Percentiles rank a stretch among this genome's conserved stretches.
Conservation (phyloP, 2,113 vertebrate genomes). For the Tretioscincus oriximinensis region DNA sequence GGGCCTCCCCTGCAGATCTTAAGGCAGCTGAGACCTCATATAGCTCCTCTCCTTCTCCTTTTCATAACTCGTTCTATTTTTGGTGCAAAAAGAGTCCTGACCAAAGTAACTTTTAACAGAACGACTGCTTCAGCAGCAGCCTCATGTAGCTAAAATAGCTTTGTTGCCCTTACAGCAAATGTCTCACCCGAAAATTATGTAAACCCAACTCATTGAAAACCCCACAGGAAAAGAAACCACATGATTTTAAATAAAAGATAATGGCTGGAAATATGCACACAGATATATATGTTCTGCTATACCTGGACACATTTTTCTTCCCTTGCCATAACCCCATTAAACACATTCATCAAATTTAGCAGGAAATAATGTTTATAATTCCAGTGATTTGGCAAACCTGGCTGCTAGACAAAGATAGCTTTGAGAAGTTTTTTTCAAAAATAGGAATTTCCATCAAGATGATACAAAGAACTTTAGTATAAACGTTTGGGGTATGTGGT, state of each 20-base stretch:
- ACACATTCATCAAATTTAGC: not conserved
- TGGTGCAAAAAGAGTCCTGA: not conserved
- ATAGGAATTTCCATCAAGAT: not conserved
- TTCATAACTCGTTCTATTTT: fast-evolving
- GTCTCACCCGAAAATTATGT: not conserved
- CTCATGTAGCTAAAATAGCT: constrained; percentile 4
- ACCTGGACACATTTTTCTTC: not conserved
- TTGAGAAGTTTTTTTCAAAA: not conserved
- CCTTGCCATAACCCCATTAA: not conserved
- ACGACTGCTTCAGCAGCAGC: not conserved
- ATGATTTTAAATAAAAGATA: not conserved
- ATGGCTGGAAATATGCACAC: not conserved
- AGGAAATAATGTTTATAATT: not conserved
- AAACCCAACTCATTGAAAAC: not conserved
- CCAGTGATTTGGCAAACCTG: not conserved
- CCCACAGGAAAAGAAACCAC: not conserved
- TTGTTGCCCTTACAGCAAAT: not conserved
- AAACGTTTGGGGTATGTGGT: not conserved
- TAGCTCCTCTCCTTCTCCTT: not conserved
- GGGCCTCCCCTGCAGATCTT: too few relatives aligned
- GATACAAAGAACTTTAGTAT: not conserved
- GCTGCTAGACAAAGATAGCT: not conserved
- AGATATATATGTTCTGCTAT: not conserved
- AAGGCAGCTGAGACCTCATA: not conserved
- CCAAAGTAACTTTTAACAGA: not conserved